Base-by-base conservation (phyloP, 2,888 invertebrate species). In the Amphipoea lucens region DNA sequence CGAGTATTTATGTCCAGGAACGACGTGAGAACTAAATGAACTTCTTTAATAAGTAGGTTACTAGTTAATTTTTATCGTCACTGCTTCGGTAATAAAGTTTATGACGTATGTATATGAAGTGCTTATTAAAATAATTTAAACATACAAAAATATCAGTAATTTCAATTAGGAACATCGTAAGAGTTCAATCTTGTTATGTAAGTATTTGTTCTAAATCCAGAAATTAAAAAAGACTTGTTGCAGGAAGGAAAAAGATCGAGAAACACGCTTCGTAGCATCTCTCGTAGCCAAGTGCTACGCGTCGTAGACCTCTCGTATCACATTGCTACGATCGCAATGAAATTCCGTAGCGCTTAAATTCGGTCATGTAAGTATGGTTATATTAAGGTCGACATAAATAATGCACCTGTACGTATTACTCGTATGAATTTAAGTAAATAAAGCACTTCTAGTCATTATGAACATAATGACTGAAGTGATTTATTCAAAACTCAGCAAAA, bases 21-120 rank as follows among this genome's bases (percentile, higher is more conserved):
- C 45, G 75, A 78, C 42, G 62, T 78, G 67, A 78, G 65, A 82
- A 76, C 81, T 82, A 80, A 82, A 88, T 83, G 68, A 83, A 79
- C 69, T 77, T 40, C 60, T 68, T 73, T 86, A 67, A 81, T 74
- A 73, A 60, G 60, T 60, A 60, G n/a, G 12, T 60, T 12, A 68
- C 12, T 20, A 73, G 79, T 81, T 81, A 73, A 76, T 83, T 85
- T 83, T 83, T 74, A 83, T 76, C 12, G 70, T 29, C 40, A 69
- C 7, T 51, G 45, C 54, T 71, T 51, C 63, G 70, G 60, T 76
- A 57, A 74, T 89, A 85, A 75, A 77, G 65, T 74, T 80, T 77
- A 74, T 75, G 62, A 84, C 60, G n/a, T n/a, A n/a, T 2, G 11
- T 71, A 29, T 40, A 54, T 45, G 29, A 48, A 70, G 57, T 51